Conservation (phyloP, 2,888 invertebrate genomes). For the Willowsia nigromaculata region DNA sequence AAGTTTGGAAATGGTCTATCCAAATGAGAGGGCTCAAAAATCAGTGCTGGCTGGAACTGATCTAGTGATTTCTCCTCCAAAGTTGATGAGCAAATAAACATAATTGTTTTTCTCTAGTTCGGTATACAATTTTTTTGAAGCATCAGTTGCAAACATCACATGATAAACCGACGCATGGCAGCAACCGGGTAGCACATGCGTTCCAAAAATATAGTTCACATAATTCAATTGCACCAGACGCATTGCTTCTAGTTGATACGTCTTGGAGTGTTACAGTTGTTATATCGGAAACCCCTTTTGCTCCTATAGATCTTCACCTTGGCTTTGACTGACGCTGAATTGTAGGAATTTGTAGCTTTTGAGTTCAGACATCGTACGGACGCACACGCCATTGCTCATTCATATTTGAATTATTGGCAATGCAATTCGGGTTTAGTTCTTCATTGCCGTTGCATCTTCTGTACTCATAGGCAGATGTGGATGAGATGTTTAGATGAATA, state of each 20-base stretch:
- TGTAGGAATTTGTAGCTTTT: neutral
- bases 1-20: neutral
- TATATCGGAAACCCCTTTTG: neutral
- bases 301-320: constrained; percentile 21
- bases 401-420: neutral
- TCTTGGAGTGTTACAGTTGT: neutral
- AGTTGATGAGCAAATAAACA: constrained; percentile 38
- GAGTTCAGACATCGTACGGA: constrained; percentile 34
- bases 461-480: no score
- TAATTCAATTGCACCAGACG: constrained; percentile 14
- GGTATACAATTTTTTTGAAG: neutral
- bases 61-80: neutral
- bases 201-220: constrained; percentile 22
- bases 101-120: neutral
- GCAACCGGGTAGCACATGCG: neutral
- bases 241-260: neutral
- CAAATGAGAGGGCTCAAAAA: neutral
- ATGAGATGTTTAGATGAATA: no score
- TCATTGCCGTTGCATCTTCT: neutral
- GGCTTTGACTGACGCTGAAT: constrained; percentile 55
- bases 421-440: neutral
- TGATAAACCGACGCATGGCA: constrained; percentile 24
- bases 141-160: neutral
- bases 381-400: neutral
- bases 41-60: neutral